Conservation (phyloP, 2,888 invertebrate genomes). For the Eueremaeus valkanovi region DNA sequence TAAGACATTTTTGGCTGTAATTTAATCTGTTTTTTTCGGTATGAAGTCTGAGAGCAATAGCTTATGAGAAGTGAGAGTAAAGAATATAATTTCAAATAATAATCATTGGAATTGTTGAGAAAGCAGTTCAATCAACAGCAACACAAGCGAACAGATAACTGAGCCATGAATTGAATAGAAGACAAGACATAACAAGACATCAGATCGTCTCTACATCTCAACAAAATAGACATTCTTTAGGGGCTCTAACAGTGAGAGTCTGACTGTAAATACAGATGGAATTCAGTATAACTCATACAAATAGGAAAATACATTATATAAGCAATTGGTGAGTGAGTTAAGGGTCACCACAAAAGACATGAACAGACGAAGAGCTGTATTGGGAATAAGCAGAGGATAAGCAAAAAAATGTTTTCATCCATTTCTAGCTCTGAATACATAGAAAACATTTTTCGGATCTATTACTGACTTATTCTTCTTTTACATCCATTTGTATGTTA, state of each 20-base stretch:
- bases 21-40: too few relatives aligned
- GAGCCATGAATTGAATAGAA: background rate
- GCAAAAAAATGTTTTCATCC: background rate
- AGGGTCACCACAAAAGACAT: constrained; percentile 6
- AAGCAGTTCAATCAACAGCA: background rate
- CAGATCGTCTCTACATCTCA: background rate
- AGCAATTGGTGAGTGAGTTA: constrained; percentile 14
- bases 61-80: too few relatives aligned
- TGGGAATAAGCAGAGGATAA: too few relatives aligned
- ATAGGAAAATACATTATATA: background rate
- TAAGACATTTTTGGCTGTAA: too few relatives aligned
- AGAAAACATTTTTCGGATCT: background rate
- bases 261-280: background rate
- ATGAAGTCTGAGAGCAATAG: too few relatives aligned
- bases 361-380: background rate
- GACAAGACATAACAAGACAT: background rate
- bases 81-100: background rate
- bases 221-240: background rate
- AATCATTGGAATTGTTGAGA: background rate
- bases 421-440: background rate
- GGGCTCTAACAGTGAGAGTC: background rate
- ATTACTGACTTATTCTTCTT: background rate
- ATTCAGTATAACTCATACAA: background rate
- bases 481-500: background rate
- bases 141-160: too few relatives aligned